Evolutionary conservation across 1,140 invertebrate genomes (phyloP), one percentile per base, ranked within the genome.

Genomic region (Dinothrombium tinctorium): DNA sequence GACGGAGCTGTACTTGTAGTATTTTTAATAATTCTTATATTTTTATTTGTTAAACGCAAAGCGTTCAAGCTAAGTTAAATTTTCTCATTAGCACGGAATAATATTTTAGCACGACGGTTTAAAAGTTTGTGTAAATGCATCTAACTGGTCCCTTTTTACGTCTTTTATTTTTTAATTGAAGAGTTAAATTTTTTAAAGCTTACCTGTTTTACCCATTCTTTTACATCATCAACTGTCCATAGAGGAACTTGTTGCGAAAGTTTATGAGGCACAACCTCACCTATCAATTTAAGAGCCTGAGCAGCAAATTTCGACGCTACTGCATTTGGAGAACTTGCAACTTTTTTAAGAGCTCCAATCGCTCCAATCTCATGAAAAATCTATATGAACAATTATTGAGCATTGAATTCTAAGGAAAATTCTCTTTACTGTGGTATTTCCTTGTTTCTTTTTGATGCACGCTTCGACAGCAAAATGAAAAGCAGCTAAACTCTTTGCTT

Each of bases 401-500:
- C n/a, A 42, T 20, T 33, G 14, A 40, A 28, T 2, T 3, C n/a
- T 2, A 28, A 12, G 17, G 17, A 12, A 7, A n/a, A 22, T 33
- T 35, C n/a, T 22, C 26, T 26, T 40, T 52, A 68, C 62, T 43
- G 83, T 75, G 0, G 84, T 79, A 45, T 90, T 87, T 11, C 83
- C 81, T 59, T 96, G 90, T 49, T 84, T 75, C 50, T 89, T 78
- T 54, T 96, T 96, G 26, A 98, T 96, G 9, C 80, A 82, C 2
- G 92, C 90, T 59, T 98, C 92, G 84, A 98, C 94, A 52, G 87
- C 94, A 56, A 99, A 98, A 56, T 98, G 92, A 58, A 98, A 99
- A 21, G 90, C 87, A 0, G 92, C 90, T 39, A 98, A 58, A 54
- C 90, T 92, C 47, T 87, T 69, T 0, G 92, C 89, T 59, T 96